Conservation (phyloP, 2,797 vertebrate species). For the Peromyscus aztecus region DNA sequence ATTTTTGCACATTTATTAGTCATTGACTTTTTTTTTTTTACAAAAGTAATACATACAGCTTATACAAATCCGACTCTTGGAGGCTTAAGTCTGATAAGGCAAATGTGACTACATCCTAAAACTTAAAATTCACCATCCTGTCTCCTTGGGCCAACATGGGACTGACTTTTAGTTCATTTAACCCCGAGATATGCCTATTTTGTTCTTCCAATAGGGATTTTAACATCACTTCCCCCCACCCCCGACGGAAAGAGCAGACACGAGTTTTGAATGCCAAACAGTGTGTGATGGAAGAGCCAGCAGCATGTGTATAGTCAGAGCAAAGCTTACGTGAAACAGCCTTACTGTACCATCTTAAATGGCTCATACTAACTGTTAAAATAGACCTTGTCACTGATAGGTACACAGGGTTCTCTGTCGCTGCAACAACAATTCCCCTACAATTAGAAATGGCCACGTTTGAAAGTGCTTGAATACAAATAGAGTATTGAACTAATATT, state of each 20-base stretch:
- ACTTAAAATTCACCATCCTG: background rate
- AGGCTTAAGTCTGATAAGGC: constrained; percentile 18
- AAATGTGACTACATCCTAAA: background rate
- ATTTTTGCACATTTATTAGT: background rate
- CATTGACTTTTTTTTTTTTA: background rate
- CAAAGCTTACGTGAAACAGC: background rate
- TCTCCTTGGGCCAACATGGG: background rate
- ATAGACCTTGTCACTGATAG: background rate
- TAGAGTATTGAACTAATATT: background rate
- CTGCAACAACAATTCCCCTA: background rate
- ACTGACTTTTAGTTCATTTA: background rate
- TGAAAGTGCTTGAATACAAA: constrained; percentile 48
- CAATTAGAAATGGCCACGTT: constrained; percentile 20
- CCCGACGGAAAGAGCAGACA: background rate
- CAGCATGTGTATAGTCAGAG: background rate
- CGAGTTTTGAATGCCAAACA: background rate
- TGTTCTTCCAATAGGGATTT: background rate
- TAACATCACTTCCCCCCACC: background rate
- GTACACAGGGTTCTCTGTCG: background rate
- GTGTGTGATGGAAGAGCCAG: background rate
- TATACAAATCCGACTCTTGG: background rate
- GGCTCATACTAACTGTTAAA: background rate
- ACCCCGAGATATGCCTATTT: background rate
- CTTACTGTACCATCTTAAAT: background rate
- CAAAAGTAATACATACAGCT: background rate